phyloP scores from a whole-genome alignment of 2,113 vertebrate species.

The Sigmodon hispidus region DNA sequence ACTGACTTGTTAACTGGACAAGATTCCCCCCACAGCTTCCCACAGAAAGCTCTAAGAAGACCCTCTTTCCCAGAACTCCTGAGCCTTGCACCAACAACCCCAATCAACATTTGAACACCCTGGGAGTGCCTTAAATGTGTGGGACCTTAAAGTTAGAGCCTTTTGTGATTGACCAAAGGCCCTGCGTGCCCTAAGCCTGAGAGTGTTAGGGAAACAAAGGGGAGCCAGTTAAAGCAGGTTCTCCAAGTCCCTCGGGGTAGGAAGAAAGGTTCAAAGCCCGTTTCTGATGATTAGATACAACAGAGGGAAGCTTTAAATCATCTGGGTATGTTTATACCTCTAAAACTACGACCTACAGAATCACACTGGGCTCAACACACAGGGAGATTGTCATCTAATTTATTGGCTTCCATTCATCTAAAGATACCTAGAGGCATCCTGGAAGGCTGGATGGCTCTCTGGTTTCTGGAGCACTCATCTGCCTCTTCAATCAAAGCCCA shows the following conservation, averaged over 20 bases:
- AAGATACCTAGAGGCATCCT: background rate
- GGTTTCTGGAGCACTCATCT: background rate
- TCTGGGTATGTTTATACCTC: constrained; percentile 64
- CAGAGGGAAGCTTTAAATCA: constrained; percentile 46
- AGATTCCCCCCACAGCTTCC: background rate
- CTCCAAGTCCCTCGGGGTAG: background rate
- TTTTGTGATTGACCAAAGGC: background rate
- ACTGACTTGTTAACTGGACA: background rate
- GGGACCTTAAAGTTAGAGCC: background rate
- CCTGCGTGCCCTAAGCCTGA: background rate
- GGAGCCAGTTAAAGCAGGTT: constrained; percentile 51
- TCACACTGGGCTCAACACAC: background rate
- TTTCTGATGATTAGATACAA: constrained; percentile 60
- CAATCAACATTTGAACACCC: background rate
- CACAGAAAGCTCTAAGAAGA: background rate
- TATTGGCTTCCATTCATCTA: background rate
- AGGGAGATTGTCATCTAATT: background rate
- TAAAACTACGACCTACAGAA: constrained; percentile 16
- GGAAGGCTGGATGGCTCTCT: background rate
- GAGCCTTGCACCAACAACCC: no score
- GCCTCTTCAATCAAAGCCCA: background rate
- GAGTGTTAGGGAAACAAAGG: constrained; percentile 64
- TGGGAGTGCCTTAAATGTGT: background rate
- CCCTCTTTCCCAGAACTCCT: no score
- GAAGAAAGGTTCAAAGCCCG: background rate